Percentiles rank a stretch among this genome's conserved stretches.
Conservation (phyloP, 53 echinoderm and acorn worm genomes). For the Hippasteria phrygiana region DNA sequence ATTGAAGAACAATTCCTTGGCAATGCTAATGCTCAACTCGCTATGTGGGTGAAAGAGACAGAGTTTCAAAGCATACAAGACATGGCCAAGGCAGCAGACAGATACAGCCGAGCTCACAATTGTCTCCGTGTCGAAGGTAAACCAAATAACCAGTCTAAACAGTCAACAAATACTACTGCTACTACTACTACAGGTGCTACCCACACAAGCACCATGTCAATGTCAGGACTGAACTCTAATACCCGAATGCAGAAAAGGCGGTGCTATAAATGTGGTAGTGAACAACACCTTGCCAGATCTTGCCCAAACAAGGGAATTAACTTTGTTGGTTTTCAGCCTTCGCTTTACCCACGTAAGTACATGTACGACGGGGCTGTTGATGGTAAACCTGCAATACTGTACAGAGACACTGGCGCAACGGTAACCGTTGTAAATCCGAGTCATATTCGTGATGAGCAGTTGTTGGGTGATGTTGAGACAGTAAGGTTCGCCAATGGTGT, state of each 20-base stretch:
- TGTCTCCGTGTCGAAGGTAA: not conserved
- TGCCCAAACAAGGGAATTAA: not conserved
- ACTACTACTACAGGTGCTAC: too few relatives aligned
- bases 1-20: slow-evolving; percentile 1
- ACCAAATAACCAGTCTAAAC: too few relatives aligned
- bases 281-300: not conserved
- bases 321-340: not conserved
- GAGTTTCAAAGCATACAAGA: not conserved
- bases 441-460: too few relatives aligned
- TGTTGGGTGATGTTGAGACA: too few relatives aligned
- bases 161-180: too few relatives aligned
- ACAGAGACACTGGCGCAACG: not conserved
- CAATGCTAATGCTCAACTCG: not conserved
- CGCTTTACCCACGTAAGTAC: not conserved
- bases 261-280: slow-evolving; percentile 1
- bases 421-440: slow-evolving; percentile 8
- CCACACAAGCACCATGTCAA: not conserved
- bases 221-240: not conserved
- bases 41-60: not conserved
- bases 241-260: too few relatives aligned
- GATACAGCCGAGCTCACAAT: slow-evolving; percentile 5
- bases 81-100: not conserved
- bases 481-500: too few relatives aligned
- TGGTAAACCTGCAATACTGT: not conserved
- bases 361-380: not conserved